A percentile compares a stretch with the other conserved stretches of the same genome.
phyloP scores from a whole-genome alignment of 2,113 vertebrate species.

The Cromileptes altivelis region DNA sequence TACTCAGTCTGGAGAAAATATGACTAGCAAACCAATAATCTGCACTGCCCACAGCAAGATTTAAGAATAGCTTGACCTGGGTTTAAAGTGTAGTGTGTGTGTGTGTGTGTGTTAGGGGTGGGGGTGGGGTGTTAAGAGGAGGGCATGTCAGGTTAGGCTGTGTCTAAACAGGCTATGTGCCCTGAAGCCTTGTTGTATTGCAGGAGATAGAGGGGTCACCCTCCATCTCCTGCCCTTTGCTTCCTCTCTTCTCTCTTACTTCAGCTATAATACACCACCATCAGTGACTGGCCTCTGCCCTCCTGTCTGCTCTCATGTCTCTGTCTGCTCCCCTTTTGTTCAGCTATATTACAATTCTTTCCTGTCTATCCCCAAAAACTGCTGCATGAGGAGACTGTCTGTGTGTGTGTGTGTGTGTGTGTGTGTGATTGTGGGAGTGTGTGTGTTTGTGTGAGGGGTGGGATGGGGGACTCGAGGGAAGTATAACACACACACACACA shows the following conservation, averaged over 20 bases:
- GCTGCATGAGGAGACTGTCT: constrained; percentile 4
- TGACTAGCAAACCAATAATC: neutral
- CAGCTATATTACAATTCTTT: neutral
- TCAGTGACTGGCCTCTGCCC: constrained; percentile 8
- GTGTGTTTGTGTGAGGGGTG: constrained; percentile 14
- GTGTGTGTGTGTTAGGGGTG: neutral
- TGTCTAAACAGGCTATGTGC: constrained; percentile 61
- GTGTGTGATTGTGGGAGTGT: neutral
- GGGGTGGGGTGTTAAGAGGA: neutral
- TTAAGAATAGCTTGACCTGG: constrained; percentile 20
- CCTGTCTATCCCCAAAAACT: neutral
- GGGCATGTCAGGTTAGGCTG: constrained; percentile 47
- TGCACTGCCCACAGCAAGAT: neutral
- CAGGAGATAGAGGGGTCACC: constrained; percentile 44
- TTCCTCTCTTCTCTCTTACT: constrained; percentile 31
- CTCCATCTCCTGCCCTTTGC: constrained; percentile 31
- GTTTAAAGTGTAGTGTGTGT: constrained; percentile 6
- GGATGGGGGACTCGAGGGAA: neutral
- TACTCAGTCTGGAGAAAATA: neutral
- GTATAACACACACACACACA: constrained; percentile 1
- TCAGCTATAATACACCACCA: constrained; percentile 13
- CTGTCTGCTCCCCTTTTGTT: neutral
- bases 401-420: neutral
- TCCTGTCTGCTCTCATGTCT: neutral
- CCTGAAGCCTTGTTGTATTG: constrained; percentile 46